Evolutionary conservation across 2,113 vertebrate species (phyloP).

Genomic region (Toxostoma redivivum): DNA sequence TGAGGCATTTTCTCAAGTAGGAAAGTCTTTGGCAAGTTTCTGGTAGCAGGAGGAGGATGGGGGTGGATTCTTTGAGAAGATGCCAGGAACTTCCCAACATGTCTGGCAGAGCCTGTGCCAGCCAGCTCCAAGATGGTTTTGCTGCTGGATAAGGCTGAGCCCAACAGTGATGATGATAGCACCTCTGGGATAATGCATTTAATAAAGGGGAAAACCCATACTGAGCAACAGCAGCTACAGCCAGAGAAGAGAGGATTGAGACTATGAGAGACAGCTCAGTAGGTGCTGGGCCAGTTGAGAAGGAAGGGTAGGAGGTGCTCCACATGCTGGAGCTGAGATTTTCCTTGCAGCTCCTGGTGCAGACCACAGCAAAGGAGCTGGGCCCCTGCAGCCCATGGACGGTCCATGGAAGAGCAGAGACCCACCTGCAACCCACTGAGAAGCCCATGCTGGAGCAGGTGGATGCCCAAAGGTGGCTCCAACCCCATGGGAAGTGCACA

Average conservation of each 20-base stretch:
- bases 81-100: background rate
- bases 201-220: background rate
- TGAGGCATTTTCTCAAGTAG: background rate
- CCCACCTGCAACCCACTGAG: background rate
- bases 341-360: accelerated
- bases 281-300: background rate
- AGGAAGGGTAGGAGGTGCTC: background rate
- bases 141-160: background rate
- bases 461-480: background rate
- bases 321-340: background rate
- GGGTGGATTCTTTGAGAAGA: background rate
- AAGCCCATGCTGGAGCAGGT: accelerated
- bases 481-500: too few relatives aligned
- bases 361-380: background rate
- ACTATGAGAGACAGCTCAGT: background rate
- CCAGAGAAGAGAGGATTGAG: background rate
- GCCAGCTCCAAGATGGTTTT: too few relatives aligned
- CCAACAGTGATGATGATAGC: background rate
- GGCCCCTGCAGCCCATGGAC: background rate
- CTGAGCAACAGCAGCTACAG: background rate
- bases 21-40: background rate
- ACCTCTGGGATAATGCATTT: accelerated
- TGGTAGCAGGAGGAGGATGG: background rate
- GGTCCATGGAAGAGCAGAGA: background rate
- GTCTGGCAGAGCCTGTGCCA: background rate